Conservation (phyloP, 2,113 vertebrate species). For the Orientallactaga bullata region DNA sequence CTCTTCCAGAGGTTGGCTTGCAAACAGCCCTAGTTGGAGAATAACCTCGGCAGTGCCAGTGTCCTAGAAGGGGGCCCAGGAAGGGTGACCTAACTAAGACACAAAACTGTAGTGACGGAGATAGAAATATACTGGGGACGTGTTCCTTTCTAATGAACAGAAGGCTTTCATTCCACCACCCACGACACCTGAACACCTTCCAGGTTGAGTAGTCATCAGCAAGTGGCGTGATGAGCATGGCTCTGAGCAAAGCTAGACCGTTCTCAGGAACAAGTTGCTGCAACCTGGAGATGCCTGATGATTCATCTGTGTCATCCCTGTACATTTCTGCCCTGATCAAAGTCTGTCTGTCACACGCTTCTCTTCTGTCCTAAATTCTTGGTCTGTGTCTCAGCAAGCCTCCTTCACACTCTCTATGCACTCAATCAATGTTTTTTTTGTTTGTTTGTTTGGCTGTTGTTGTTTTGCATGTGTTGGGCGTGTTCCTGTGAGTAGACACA, state of each 20-base stretch:
- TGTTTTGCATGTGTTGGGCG: no score
- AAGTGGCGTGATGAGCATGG: not conserved
- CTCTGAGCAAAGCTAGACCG: slow-evolving; percentile 6
- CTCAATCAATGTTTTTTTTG: not conserved
- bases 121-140: not conserved
- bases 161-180: not conserved
- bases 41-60: not conserved
- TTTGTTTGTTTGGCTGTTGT: no score
- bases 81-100: not conserved
- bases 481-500: no score
- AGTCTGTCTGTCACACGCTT: not conserved
- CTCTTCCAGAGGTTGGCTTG: not conserved
- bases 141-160: not conserved
- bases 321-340: not conserved
- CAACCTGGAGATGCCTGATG: not conserved
- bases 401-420: slow-evolving; percentile 1
- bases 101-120: not conserved
- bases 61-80: not conserved
- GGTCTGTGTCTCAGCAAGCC: not conserved
- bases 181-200: not conserved
- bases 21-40: not conserved
- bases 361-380: slow-evolving; percentile 26
- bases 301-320: not conserved
- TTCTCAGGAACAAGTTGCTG: not conserved
- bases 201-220: slow-evolving; percentile 21